phyloP scores from a whole-genome alignment of 2,797 vertebrate genomes.

The Cossypha caffra region DNA sequence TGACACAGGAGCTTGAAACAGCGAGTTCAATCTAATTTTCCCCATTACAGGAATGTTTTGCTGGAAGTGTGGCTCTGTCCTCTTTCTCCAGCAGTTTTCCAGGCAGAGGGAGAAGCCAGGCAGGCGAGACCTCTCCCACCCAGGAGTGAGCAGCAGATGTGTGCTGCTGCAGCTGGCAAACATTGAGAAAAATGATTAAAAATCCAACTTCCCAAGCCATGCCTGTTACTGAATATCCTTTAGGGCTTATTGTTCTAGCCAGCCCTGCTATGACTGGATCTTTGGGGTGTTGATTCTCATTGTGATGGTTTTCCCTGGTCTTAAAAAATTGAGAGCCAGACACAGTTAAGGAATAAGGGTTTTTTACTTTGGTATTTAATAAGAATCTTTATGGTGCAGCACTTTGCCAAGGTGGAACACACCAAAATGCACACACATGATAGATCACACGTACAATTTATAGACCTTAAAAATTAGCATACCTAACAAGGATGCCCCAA shows the following conservation, averaged over 20 bases:
- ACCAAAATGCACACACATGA: rapidly evolving
- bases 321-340: not conserved
- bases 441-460: rapidly evolving
- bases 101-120: not conserved
- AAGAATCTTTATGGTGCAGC: not conserved
- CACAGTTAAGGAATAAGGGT: not conserved
- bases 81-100: not conserved
- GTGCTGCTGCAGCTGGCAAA: not conserved
- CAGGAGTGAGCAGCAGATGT: not conserved
- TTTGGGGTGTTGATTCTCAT: not conserved
- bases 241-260: not conserved
- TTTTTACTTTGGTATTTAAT: not conserved
- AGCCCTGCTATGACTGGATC: not conserved
- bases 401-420: not conserved
- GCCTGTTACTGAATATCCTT: not conserved
- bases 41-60: rapidly evolving
- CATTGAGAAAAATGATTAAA: not conserved
- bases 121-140: not conserved
- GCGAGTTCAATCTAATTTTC: not conserved
- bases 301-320: not conserved
- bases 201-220: not conserved
- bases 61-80: not conserved
- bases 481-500: not conserved
- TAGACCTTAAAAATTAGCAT: not conserved
- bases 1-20: not conserved